Base-by-base conservation (phyloP, 1,140 invertebrate species). In the Atopsyche davidsoni region DNA sequence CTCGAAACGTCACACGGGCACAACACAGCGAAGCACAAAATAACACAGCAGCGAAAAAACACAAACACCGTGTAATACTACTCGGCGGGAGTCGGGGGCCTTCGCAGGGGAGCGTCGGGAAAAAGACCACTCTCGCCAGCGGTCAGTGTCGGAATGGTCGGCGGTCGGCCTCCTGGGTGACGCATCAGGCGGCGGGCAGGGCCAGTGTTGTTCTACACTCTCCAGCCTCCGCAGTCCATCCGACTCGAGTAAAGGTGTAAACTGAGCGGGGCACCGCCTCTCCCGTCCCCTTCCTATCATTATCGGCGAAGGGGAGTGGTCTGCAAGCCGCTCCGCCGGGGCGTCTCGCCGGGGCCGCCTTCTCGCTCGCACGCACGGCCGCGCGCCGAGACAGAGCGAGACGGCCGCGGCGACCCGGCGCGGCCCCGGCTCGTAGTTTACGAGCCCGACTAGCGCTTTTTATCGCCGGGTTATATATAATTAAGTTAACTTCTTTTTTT, bases 401-500 rank as follows among this genome's bases (percentile, higher is more conserved):
- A 28, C 36, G 19, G 36, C 28, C 13, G 14, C 21, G 13, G 17
- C 4, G n/a, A n/a, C n/a, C n/a, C n/a, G n/a, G n/a, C n/a, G n/a
- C n/a, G n/a, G n/a, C n/a, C n/a, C n/a, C n/a, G n/a, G n/a, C n/a
- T n/a, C n/a, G n/a, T n/a, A n/a, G 44, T 46, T 35, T 23, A 22
- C 3, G 18, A 34, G 44, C 34, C 21, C 19, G 44, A 36, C 18
- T 46, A 4, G 32, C 17, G 18, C 25, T 40, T 38, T 35, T 28
- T 28, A n/a, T 21, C 18, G 51, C 49, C 28, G 45, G 41, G 50
- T 23, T 47, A 49, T 48, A 52, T 56, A 52, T 56, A 56, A 56
- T 56, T 56, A 52, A 56, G 54, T 56, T 56, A 51, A 56, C 54
- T 56, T 45, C 39, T 51, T 48, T 56, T 47, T 57, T 57, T 53